These are phyloP conservation scores for Oconnorella tubifera DNA, from an alignment of 2,888 invertebrate species.

Conservation along the genomic window DNA sequence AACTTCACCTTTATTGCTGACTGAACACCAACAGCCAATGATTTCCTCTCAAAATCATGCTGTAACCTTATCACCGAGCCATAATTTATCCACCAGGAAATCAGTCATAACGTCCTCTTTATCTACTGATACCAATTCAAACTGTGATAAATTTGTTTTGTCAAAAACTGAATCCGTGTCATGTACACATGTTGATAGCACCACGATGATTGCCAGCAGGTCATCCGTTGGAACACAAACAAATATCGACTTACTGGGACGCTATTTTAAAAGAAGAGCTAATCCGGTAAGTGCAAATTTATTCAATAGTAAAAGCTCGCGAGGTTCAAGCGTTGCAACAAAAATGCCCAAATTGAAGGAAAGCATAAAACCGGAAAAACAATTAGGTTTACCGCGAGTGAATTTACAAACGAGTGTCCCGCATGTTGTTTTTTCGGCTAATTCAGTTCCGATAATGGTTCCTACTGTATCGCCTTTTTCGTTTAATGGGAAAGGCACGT, in stretches of 20 bases:
- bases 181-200: background rate
- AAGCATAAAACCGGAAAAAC: background rate
- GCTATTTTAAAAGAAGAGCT: slow-evolving; percentile 8
- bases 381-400: too few relatives aligned
- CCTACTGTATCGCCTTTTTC: slow-evolving; percentile 9
- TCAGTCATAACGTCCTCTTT: too few relatives aligned
- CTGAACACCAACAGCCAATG: too few relatives aligned
- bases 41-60: too few relatives aligned
- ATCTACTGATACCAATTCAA: too few relatives aligned
- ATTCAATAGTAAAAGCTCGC: background rate
- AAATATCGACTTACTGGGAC: slow-evolving; percentile 7
- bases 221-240: slow-evolving; percentile 11
- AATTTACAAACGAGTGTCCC: background rate
- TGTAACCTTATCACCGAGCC: too few relatives aligned
- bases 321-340: background rate
- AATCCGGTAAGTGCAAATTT: slow-evolving; percentile 3
- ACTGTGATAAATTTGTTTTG: too few relatives aligned
- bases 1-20: too few relatives aligned
- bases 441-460: background rate
- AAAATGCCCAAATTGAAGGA: background rate
- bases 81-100: too few relatives aligned
- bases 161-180: too few relatives aligned
- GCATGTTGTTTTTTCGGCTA: background rate
- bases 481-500: slow-evolving; percentile 10
- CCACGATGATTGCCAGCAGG: background rate